phyloP scores from a whole-genome alignment of 1,140 invertebrate species.

The Octopus bimaculoides region DNA sequence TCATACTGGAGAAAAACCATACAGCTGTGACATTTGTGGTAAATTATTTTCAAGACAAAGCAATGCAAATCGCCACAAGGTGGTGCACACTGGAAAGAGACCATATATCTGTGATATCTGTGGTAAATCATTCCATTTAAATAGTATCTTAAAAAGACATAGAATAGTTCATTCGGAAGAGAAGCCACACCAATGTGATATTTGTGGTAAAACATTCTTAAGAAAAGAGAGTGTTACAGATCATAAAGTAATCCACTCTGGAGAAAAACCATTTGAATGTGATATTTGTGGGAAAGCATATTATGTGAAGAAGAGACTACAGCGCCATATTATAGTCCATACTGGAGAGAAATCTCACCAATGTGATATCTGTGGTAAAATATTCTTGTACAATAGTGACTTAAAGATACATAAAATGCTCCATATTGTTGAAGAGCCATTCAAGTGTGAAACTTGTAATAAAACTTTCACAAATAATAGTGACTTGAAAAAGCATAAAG shows the following conservation, averaged over 20 bases:
- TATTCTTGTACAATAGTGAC: background rate
- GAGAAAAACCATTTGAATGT: background rate
- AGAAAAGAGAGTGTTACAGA: background rate
- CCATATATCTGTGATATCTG: background rate
- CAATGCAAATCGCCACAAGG: constrained; percentile 65
- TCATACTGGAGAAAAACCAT: constrained; percentile 25
- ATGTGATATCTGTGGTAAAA: background rate
- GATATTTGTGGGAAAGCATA: background rate
- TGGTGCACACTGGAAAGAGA: background rate
- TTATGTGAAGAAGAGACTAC: background rate
- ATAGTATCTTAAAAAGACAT: background rate
- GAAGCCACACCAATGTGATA: background rate
- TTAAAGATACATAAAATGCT: background rate
- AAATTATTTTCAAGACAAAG: constrained; percentile 76
- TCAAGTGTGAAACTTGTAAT: background rate
- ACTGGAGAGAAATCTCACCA: background rate
- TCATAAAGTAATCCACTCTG: background rate
- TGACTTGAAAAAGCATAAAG: background rate
- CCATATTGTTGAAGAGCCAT: background rate
- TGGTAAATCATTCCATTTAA: background rate
- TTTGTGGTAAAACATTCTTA: background rate
- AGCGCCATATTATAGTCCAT: background rate
- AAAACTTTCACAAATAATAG: background rate
- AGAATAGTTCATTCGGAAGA: background rate
- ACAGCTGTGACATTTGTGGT: constrained; percentile 41